Conservation (phyloP, 2,113 vertebrate genomes). For the Oryzias curvinotus region DNA sequence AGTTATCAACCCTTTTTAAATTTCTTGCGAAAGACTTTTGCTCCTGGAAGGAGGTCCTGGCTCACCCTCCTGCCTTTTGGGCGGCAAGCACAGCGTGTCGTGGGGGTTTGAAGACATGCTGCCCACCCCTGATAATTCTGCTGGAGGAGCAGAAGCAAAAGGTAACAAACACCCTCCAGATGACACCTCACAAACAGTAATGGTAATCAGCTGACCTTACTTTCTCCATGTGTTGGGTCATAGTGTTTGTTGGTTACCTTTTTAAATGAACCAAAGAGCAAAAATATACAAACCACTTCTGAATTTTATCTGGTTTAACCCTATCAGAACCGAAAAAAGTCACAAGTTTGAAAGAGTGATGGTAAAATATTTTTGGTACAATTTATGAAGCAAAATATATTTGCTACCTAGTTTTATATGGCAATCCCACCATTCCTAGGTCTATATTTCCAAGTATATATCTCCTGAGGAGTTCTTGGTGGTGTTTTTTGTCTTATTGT, state of each 20-base stretch:
- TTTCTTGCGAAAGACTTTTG: slow-evolving; percentile 81
- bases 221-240: too few relatives aligned
- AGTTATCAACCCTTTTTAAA: slow-evolving; percentile 16
- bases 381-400: too few relatives aligned
- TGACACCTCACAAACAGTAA: too few relatives aligned
- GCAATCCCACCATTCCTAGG: background rate
- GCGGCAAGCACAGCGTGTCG: slow-evolving; percentile 95
- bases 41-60: slow-evolving; percentile 96
- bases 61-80: slow-evolving; percentile 93
- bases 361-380: too few relatives aligned
- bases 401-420: background rate
- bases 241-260: too few relatives aligned
- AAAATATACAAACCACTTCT: too few relatives aligned
- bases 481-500: slow-evolving; percentile 16
- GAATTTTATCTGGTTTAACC: too few relatives aligned
- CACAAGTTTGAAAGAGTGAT: too few relatives aligned
- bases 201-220: slow-evolving; percentile 40
- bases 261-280: too few relatives aligned
- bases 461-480: background rate
- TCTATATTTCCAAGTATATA: background rate
- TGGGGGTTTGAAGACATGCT: slow-evolving; percentile 99
- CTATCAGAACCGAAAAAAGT: too few relatives aligned
- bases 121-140: slow-evolving; percentile 89
- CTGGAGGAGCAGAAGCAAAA: slow-evolving; percentile 90
- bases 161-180: slow-evolving; percentile 72